Evolutionary conservation across 2,113 vertebrate species (phyloP).

Genomic region (Eudyptes chrysolophus): DNA sequence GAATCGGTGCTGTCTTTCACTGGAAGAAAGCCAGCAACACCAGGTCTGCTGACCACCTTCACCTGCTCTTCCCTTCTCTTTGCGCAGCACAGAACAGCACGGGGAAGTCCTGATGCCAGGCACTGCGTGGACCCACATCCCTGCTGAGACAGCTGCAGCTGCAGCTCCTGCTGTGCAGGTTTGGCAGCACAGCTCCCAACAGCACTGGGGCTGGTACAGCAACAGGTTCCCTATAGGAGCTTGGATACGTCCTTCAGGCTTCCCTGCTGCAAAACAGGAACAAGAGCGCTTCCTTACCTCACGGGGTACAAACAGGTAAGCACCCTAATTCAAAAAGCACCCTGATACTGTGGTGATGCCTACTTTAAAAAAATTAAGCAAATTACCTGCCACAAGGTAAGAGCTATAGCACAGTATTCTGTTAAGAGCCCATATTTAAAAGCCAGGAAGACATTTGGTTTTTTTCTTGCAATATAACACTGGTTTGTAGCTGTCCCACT

Average conservation of each 20-base stretch:
- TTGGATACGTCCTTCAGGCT: not conserved
- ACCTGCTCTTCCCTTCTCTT: not conserved
- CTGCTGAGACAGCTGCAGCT: not conserved
- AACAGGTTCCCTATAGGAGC: not conserved
- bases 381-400: not conserved
- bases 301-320: not conserved
- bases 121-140: accelerated
- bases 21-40: not conserved
- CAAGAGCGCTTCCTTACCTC: not conserved
- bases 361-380: not conserved
- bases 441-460: not conserved
- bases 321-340: not conserved
- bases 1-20: not conserved
- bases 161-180: not conserved
- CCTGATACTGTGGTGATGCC: not conserved
- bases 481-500: not conserved
- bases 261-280: not conserved
- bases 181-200: not conserved
- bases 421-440: not conserved
- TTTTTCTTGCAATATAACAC: not conserved
- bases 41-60: not conserved
- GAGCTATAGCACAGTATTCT: not conserved
- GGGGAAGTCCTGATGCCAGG: accelerated
- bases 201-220: not conserved
- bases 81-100: accelerated